phyloP scores from a whole-genome alignment of 2,888 invertebrate genomes.

The Agrochola lychnidis region DNA sequence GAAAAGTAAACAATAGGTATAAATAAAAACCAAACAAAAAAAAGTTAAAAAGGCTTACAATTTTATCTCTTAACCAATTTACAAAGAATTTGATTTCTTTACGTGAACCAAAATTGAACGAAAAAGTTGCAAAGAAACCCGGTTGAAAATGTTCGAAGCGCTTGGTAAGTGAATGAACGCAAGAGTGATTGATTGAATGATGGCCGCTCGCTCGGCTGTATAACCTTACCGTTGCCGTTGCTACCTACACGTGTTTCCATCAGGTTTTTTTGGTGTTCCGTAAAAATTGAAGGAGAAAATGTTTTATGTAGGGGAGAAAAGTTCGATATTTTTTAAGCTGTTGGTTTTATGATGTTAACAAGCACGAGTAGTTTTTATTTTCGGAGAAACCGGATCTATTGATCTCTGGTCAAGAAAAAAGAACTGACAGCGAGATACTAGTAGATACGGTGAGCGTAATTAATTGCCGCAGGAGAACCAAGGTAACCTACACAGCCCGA shows the following conservation, averaged over 20 bases:
- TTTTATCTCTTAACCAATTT: slow-evolving; percentile 14
- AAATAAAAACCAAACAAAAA: slow-evolving; percentile 1
- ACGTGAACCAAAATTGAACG: slow-evolving; percentile 24
- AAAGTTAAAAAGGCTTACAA: slow-evolving; percentile 7
- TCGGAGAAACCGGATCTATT: neutral
- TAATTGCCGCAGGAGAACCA: no score
- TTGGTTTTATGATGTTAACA: neutral
- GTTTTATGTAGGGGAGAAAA: neutral
- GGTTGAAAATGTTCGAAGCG: slow-evolving; percentile 36
- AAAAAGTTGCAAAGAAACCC: slow-evolving; percentile 38
- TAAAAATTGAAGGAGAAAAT: slow-evolving; percentile 3
- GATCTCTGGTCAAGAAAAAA: neutral
- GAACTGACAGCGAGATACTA: neutral
- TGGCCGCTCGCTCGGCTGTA: slow-evolving; percentile 47
- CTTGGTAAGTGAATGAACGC: slow-evolving; percentile 56
- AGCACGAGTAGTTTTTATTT: neutral
- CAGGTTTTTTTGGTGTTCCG: slow-evolving; percentile 19
- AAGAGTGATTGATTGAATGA: slow-evolving; percentile 62
- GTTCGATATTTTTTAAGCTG: neutral
- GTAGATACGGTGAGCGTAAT: no score
- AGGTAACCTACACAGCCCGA: no score
- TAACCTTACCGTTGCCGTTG: slow-evolving; percentile 37
- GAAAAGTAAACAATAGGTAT: neutral
- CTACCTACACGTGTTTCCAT: slow-evolving; percentile 27
- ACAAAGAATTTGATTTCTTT: slow-evolving; percentile 26